Percentiles rank a stretch among this genome's conserved stretches.
These are phyloP conservation scores for Hipposideros larvatus DNA, from an alignment of 2,797 vertebrate species.

Conservation along the genomic window DNA sequence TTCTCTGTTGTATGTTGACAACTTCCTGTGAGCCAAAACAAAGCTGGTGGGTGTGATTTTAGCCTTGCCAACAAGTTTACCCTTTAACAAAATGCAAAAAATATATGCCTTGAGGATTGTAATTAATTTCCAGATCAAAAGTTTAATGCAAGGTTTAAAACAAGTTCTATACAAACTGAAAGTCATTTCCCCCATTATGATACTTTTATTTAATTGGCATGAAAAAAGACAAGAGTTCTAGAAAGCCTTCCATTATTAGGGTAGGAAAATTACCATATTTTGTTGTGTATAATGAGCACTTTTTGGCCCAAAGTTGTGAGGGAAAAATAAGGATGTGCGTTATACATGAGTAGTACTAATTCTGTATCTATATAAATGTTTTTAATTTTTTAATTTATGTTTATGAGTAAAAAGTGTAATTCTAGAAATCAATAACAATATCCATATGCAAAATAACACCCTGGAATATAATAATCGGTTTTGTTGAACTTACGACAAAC, in stretches of 20 bases:
- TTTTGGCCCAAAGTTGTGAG: no score
- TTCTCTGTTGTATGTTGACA: constrained; percentile 1
- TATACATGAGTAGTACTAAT: no score
- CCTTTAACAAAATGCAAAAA: constrained; percentile 3
- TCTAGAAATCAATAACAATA: no score
- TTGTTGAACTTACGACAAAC: no score
- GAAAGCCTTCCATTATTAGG: neutral
- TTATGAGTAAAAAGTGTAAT: no score
- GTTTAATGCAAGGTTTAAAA: constrained; percentile 38
- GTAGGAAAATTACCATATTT: neutral
- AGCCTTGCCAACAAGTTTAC: neutral
- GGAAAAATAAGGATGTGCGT: no score
- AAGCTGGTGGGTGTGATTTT: constrained; percentile 56
- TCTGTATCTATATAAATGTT: no score
- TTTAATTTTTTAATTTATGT: no score
- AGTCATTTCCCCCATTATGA: neutral
- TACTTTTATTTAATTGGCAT: constrained; percentile 8
- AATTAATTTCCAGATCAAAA: neutral
- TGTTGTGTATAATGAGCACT: no score
- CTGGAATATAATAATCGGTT: no score
- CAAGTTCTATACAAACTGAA: constrained; percentile 18
- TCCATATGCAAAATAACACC: no score
- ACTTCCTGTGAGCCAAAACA: constrained; percentile 26
- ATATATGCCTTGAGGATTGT: neutral
- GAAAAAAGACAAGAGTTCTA: constrained; percentile 4